phyloP scores from a whole-genome alignment of 2,888 invertebrate genomes.

The Mechanitis messenoides region DNA sequence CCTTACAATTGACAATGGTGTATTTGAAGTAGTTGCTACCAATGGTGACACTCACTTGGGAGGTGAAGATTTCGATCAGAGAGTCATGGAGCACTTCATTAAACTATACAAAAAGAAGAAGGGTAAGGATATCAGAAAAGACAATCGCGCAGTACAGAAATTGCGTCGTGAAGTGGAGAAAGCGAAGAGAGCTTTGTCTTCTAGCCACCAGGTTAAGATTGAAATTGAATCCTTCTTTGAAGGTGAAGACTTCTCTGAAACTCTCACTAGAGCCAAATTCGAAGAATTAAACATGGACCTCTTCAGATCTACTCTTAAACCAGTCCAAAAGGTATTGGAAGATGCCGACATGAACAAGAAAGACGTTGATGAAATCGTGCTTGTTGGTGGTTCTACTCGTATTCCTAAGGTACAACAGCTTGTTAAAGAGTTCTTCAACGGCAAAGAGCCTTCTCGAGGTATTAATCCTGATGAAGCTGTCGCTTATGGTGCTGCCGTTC shows the following conservation, averaged over 20 bases:
- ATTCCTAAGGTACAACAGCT: conserved; percentile 98
- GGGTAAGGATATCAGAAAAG: conserved; percentile 96
- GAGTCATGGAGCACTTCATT: conserved; percentile 99
- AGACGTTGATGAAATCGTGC: conserved; percentile 98
- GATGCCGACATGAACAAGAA: conserved; percentile 99
- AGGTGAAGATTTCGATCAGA: conserved; percentile 99
- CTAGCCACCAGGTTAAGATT: conserved; percentile 96
- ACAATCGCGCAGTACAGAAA: conserved; percentile 96
- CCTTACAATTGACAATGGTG: conserved; percentile 98
- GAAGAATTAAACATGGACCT: conserved; percentile 97
- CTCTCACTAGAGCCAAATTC: conserved; percentile 98
- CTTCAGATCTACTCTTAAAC: conserved; percentile 94
- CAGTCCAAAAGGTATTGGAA: conserved; percentile 96
- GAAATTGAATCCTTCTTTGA: conserved; percentile 99
- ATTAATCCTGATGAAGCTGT: conserved; percentile 99
- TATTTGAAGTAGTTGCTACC: conserved; percentile 95
- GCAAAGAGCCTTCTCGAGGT: conserved; percentile 98
- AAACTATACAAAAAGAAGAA: conserved; percentile 99
- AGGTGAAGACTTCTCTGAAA: conserved; percentile 98
- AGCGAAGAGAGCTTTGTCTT: conserved; percentile 96
- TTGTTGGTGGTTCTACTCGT: conserved; percentile 99
- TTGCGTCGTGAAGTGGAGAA: conserved; percentile 98
- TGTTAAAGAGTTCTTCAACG: conserved; percentile 96
- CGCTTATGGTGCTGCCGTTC: conserved; percentile 98
- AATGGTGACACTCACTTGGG: conserved; percentile 98